phyloP scores from a whole-genome alignment of 2,113 vertebrate genomes.

The Myxocyprinus asiaticus region DNA sequence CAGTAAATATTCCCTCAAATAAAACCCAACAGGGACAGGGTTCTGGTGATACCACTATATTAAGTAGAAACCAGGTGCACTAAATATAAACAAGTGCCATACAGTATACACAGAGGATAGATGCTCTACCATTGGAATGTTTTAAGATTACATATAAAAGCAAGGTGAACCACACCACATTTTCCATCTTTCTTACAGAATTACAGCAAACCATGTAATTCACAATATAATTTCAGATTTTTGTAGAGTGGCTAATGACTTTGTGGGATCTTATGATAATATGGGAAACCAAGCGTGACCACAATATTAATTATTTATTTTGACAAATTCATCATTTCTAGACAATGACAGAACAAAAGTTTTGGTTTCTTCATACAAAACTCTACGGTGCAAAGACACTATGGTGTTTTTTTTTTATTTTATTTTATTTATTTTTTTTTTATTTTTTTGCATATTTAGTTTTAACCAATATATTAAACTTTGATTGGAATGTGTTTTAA shows the following conservation, averaged over 20 bases:
- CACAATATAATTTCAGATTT: background rate
- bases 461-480: slow-evolving; percentile 61
- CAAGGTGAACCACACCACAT: background rate
- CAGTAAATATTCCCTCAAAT: slow-evolving; percentile 51
- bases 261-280: background rate
- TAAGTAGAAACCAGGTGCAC: slow-evolving; percentile 10
- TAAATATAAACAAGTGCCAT: slow-evolving; percentile 27
- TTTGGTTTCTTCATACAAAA: background rate
- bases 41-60: slow-evolving; percentile 15
- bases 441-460: slow-evolving; percentile 24
- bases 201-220: background rate
- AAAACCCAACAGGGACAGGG: slow-evolving; percentile 25
- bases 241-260: background rate
- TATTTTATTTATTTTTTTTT: background rate
- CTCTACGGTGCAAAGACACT: slow-evolving; percentile 7
- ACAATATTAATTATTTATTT: slow-evolving; percentile 28
- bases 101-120: slow-evolving; percentile 1
- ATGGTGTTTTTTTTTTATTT: background rate
- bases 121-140: background rate
- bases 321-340: background rate
- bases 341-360: background rate
- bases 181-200: background rate
- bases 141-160: background rate
- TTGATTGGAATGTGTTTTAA: slow-evolving; percentile 40
- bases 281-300: background rate